phyloP scores from a whole-genome alignment of 2,113 vertebrate species.

The Carlito syrichta region DNA sequence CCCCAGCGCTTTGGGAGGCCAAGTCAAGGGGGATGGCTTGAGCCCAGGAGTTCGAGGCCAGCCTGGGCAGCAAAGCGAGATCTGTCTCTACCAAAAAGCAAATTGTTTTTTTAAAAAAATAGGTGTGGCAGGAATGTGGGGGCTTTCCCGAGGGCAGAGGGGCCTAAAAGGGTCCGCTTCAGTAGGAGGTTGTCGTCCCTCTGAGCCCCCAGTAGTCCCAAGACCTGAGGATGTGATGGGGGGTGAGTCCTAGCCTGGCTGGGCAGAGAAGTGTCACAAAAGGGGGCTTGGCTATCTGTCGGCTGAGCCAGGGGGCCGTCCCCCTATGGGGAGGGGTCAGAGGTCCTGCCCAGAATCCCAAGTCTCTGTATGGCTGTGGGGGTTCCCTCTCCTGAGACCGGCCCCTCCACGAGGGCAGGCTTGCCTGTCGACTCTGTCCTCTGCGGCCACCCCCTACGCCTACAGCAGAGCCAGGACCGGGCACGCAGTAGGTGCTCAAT shows the following conservation, averaged over 20 bases:
- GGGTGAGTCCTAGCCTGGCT: neutral
- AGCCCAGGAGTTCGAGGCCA: neutral
- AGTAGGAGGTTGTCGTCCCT: neutral
- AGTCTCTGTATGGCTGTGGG: neutral
- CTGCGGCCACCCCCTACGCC: neutral
- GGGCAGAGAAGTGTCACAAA: neutral
- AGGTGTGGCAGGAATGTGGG: neutral
- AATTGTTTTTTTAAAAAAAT: no score
- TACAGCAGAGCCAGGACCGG: neutral
- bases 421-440: neutral
- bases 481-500: slow-evolving; percentile 53
- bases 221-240: neutral
- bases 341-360: neutral
- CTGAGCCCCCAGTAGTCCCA: neutral
- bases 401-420: neutral
- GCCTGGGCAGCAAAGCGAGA: neutral
- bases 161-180: neutral
- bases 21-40: neutral
- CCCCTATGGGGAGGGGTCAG: neutral
- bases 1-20: neutral
- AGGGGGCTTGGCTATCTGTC: neutral
- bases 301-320: neutral
- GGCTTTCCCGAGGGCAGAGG: neutral
- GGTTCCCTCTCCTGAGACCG: neutral
- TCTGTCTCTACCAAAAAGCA: neutral